phyloP scores from a whole-genome alignment of 1,140 invertebrate genomes.

The Saccostrea glomerata region DNA sequence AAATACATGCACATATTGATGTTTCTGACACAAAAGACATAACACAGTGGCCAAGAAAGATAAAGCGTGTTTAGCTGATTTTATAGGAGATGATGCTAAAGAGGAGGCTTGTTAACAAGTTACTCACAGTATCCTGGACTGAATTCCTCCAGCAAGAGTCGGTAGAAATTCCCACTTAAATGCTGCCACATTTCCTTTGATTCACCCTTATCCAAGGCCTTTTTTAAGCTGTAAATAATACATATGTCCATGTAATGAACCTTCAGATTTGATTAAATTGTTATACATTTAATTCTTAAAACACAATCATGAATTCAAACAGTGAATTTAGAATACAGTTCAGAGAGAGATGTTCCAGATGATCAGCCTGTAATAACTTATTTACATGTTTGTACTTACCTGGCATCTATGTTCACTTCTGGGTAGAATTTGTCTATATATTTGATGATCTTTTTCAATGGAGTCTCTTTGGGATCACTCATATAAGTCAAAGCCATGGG shows the following conservation, averaged over 20 bases:
- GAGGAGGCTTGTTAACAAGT: not conserved
- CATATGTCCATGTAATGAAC: no score
- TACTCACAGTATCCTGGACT: slow-evolving; percentile 67
- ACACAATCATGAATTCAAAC: no score
- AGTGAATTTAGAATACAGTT: no score
- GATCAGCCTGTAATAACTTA: no score
- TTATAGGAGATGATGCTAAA: no score
- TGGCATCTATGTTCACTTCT: slow-evolving; percentile 56
- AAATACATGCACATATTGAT: no score
- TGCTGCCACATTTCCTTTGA: slow-evolving; percentile 68
- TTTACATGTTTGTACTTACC: slow-evolving; percentile 44
- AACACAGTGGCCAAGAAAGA: no score
- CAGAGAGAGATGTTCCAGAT: no score
- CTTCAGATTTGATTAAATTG: no score
- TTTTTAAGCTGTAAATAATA: slow-evolving; percentile 53
- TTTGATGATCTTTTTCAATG: slow-evolving; percentile 68
- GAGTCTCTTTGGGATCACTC: slow-evolving; percentile 70
- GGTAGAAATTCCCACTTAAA: slow-evolving; percentile 55
- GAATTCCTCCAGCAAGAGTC: slow-evolving; percentile 66
- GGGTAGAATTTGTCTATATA: slow-evolving; percentile 68
- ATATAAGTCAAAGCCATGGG: slow-evolving; percentile 71
- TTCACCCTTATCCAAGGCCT: slow-evolving; percentile 63
- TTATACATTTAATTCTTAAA: no score
- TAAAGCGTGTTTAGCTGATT: no score
- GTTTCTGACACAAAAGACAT: no score